A percentile compares a stretch with the other conserved stretches of the same genome.
Evolutionary conservation across 2,113 vertebrate genomes (phyloP).

Genomic region (Phalacrocorax aristotelis): DNA sequence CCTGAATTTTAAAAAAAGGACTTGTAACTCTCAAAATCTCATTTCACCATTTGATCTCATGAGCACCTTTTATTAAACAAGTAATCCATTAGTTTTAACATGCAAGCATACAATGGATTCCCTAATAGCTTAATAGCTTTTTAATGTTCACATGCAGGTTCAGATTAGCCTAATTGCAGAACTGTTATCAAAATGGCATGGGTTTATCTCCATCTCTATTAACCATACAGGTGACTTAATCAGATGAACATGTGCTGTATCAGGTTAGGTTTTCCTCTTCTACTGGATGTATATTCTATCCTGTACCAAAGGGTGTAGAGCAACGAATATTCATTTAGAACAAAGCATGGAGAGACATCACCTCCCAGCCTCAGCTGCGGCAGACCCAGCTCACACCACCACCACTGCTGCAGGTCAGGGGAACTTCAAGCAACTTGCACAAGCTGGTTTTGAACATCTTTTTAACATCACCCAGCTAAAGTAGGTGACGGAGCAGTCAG

Average conservation of each 20-base stretch:
- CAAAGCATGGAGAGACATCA: accelerated
- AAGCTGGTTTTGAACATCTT: not conserved
- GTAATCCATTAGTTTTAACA: not conserved
- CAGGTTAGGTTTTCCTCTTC: not conserved
- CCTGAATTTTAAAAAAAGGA: not conserved
- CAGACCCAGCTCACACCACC: not conserved
- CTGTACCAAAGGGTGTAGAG: not conserved
- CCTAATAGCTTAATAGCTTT: slow-evolving; percentile 1
- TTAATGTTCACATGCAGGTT: not conserved
- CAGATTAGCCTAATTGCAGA: slow-evolving; percentile 18
- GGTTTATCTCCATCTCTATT: slow-evolving; percentile 2
- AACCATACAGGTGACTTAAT: not conserved
- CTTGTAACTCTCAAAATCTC: not conserved
- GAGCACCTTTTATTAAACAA: not conserved
- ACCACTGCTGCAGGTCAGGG: not conserved
- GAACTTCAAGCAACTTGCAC: not conserved
- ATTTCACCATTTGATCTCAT: not conserved
- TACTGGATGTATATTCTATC: not conserved
- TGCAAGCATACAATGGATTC: not conserved
- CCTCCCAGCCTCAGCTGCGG: not conserved
- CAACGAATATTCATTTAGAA: not conserved
- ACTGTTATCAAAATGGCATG: not conserved
- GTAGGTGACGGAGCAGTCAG: accelerated
- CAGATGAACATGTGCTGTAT: not conserved
- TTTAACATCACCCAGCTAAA: not conserved